Evolutionary conservation across 2,113 vertebrate genomes (phyloP).

Genomic region (Spilogale gracilis): DNA sequence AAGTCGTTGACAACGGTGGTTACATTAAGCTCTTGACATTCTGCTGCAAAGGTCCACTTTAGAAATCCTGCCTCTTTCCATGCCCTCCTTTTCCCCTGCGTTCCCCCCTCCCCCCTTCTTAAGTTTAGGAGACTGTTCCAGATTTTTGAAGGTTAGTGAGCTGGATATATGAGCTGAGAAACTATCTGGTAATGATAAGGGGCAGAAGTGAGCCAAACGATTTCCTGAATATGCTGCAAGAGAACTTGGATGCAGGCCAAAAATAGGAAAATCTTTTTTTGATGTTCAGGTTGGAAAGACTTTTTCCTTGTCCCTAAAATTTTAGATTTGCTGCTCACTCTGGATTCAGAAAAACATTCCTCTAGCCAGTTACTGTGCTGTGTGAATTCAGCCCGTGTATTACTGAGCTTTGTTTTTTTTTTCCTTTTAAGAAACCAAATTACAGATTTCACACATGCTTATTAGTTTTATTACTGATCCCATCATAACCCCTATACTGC

Average conservation of each 20-base stretch:
- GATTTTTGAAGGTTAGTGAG: constrained; percentile 4
- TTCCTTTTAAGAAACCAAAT: constrained; percentile 25
- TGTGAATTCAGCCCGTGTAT: background rate
- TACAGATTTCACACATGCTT: constrained; percentile 14
- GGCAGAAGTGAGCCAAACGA: background rate
- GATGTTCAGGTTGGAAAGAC: constrained; percentile 15
- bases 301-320: background rate
- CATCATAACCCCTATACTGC: background rate
- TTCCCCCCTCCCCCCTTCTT: background rate
- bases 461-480: constrained; percentile 25
- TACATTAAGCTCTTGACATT: background rate
- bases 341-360: background rate
- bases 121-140: background rate
- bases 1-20: background rate
- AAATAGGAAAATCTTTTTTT: background rate
- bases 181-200: background rate
- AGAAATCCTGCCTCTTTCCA: background rate
- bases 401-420: background rate
- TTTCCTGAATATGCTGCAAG: background rate
- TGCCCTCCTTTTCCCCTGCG: background rate
- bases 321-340: background rate
- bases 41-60: background rate
- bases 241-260: background rate
- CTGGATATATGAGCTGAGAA: constrained; percentile 18
- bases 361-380: background rate